Conservation (phyloP, 1,140 invertebrate species). For the Trichonephila clavipes region DNA sequence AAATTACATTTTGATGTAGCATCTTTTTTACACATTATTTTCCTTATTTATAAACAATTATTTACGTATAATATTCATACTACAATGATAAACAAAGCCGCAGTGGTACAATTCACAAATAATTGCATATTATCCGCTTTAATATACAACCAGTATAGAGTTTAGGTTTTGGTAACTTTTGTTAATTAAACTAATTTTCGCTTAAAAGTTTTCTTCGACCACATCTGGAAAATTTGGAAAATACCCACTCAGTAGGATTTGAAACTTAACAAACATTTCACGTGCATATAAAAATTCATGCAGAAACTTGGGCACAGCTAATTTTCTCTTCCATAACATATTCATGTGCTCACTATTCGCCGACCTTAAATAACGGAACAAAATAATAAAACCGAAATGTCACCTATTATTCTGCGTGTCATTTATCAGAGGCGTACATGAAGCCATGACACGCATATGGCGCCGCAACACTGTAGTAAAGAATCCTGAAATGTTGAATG, state of each 20-base stretch:
- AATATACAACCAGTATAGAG: no score
- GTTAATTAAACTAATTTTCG: no score
- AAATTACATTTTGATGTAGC: no score
- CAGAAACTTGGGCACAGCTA: neutral
- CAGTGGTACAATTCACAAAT: no score
- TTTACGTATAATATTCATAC: no score
- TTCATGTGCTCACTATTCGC: neutral
- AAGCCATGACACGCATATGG: conserved; percentile 6
- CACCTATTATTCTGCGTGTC: neutral
- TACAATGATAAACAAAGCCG: no score
- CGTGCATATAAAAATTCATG: neutral
- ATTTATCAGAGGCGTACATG: conserved; percentile 28
- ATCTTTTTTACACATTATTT: no score
- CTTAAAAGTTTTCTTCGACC: no score
- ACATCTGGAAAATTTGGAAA: neutral
- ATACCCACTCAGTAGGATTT: neutral
- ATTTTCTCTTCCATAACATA: conserved; percentile 5
- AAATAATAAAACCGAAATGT: conserved; percentile 15
- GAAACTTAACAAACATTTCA: neutral
- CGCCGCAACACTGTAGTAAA: neutral
- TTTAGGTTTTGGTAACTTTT: no score
- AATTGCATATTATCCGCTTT: no score
- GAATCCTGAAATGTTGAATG: neutral
- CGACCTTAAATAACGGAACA: conserved; percentile 9
- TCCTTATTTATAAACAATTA: no score